Evolutionary conservation across 2,113 vertebrate species (phyloP), one percentile per base, ranked within the genome.

Genomic region (Calcarius ornatus): DNA sequence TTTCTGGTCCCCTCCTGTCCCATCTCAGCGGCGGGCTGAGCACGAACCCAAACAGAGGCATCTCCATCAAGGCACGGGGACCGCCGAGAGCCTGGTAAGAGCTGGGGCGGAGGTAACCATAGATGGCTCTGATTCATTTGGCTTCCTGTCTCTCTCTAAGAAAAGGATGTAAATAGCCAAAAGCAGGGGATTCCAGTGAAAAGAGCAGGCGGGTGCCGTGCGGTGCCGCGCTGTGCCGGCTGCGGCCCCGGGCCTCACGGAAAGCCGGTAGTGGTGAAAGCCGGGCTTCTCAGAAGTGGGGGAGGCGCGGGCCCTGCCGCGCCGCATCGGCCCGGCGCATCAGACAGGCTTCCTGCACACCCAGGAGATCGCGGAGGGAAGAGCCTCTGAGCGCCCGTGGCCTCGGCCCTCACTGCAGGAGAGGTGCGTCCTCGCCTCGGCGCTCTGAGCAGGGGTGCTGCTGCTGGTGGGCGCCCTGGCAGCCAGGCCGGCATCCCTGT

Each of bases 221-320:
- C 9, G 89, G 89, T 45, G 16, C 80, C 15, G 22, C 84, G 81
- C 91, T 61, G 96, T 92, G 90, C 95, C 35, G 82, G 73, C 81
- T 85, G 88, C 20, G 77, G 86, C 70, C 31, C 85, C 85, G 33
- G 59, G 95, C 90, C 98, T 98, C 98, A 98, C 96, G 89, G 98
- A 98, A 99, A 91, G 98, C 98, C 98, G 98, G 98, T 98, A 98
- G 98, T 98, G 98, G 98, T 98, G 90, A 97, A 89, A 96, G 81
- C 95, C 22, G 94, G 94, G 96, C 83, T 99, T 99, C 98, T 98
- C 97, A 97, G 98, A 99, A 99, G 96, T 95, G 69, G 97, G 81
- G 97, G 97, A 97, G 97, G 97, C 40, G 77, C 11, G 92, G 95
- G 97, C 96, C 97, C 93, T 60, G 45, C 42, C 0, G 35, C 3